Evolutionary conservation across 2,113 vertebrate species (phyloP).

Genomic region (Rhinogobius similis): DNA sequence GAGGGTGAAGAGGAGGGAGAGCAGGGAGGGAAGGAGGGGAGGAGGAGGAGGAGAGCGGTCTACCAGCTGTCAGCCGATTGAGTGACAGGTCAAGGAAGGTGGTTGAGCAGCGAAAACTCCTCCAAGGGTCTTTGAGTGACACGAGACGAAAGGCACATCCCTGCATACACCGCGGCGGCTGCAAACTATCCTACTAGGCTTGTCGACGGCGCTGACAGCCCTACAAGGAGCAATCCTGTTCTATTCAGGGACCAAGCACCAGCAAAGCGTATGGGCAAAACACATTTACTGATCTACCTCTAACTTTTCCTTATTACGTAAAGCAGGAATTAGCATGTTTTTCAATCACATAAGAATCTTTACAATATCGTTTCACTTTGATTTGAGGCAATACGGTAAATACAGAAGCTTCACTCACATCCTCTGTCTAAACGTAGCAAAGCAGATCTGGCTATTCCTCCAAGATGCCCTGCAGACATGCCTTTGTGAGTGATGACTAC

Average conservation of each 20-base stretch:
- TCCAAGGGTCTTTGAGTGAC: conserved; percentile 57
- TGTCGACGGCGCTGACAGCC: conserved; percentile 52
- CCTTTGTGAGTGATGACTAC: conserved; percentile 71
- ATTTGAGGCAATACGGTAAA: conserved; percentile 35
- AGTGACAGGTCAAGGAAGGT: conserved; percentile 76
- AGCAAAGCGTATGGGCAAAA: conserved; percentile 23
- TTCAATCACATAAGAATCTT: conserved; percentile 17
- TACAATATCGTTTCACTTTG: conserved; percentile 14
- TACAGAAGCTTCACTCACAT: conserved; percentile 16
- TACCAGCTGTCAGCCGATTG: conserved; percentile 71
- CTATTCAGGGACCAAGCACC: conserved; percentile 35
- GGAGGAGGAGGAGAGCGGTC: conserved; percentile 25
- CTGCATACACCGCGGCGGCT: conserved; percentile 45
- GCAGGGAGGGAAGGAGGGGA: conserved; percentile 22
- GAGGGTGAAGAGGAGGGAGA: conserved; percentile 47
- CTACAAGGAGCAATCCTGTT: conserved; percentile 54
- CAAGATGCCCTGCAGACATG: conserved; percentile 68
- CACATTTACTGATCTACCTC: conserved; percentile 36
- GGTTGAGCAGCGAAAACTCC: conserved; percentile 62
- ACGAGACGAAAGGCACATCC: conserved; percentile 62
- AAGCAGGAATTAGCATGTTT: conserved; percentile 27
- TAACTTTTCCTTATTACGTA: conserved; percentile 25
- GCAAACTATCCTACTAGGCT: conserved; percentile 47
- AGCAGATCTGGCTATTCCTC: conserved; percentile 57
- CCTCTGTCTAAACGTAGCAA: conserved; percentile 49